Base-by-base conservation (phyloP, 1,140 invertebrate genomes). In the Drosophila lini region DNA sequence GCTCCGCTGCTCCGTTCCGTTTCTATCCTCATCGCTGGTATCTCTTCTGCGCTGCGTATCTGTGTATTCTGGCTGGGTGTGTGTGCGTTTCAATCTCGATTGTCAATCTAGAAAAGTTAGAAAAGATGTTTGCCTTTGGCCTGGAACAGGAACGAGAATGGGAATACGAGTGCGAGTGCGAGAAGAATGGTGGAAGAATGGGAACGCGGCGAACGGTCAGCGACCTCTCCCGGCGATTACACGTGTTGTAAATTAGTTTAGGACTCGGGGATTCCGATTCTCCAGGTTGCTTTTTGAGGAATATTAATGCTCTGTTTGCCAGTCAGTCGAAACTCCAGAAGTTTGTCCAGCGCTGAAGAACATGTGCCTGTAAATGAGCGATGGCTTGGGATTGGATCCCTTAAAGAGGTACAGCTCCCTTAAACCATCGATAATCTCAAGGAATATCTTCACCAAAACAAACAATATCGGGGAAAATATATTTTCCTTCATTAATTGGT, bases 191-290 rank as follows among this genome's bases (percentile, higher is more conserved):
- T 38, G n/a, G 50, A 62, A 38, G 74, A 76, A 76, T 62, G 75
- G 9, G 60, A 61, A 57, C 57, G 68, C 42, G 52, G 59, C 47
- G 57, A 48, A 41, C 83, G 84, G 84, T 88, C 84, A 88, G 85
- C 85, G 84, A 89, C 84, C 84, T 81, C 50, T 70, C 58, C 59
- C 50, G 45, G 42, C 75, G 84, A 81, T 81, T 88, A 89, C 84
- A 88, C 84, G 84, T 88, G 84, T 88, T 81, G 84, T 89, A 88
- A 88, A 89, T 88, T 89, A 84, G 85, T 84, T 84, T 76, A 89
- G 84, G 84, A 88, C 78, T 53, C 74, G 52, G 73, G 69, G 80
- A 89, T 69, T 52, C 74, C 71, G 56, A 52, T 19, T 34, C 50
- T 41, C 57, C 67, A 59, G 28, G 48, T 50, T 70, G 48, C 41